Conservation (phyloP, 2,797 vertebrate genomes). For the Microhierax caerulescens region DNA sequence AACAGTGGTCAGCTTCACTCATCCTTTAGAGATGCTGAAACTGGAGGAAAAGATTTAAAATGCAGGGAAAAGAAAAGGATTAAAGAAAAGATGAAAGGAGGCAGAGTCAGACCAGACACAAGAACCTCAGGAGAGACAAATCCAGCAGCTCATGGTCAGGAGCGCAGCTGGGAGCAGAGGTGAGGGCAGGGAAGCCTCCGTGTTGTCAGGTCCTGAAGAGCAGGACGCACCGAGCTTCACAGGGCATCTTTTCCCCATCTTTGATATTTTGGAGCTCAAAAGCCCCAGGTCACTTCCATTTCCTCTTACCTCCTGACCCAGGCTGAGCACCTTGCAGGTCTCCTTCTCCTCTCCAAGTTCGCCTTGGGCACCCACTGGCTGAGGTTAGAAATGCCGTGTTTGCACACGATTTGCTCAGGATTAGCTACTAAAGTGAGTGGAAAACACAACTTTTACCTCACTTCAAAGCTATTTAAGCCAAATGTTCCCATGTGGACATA, state of each 20-base stretch:
- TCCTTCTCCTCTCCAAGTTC: neutral
- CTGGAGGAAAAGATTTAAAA: neutral
- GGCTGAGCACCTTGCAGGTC: neutral
- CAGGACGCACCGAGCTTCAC: rapidly evolving
- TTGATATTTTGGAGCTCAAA: rapidly evolving
- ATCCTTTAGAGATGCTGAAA: neutral
- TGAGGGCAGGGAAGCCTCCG: neutral
- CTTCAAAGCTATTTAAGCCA: neutral
- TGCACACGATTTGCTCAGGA: neutral
- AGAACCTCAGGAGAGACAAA: neutral
- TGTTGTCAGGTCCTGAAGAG: neutral
- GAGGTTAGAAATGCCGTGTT: neutral
- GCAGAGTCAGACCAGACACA: neutral
- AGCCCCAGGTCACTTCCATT: rapidly evolving
- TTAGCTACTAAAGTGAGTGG: neutral
- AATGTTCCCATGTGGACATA: neutral
- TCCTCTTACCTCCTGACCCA: neutral
- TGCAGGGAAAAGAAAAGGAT: neutral
- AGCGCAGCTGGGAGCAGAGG: rapidly evolving
- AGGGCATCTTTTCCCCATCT: neutral
- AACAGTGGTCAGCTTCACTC: neutral
- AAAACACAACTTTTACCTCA: neutral
- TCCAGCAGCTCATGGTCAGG: neutral
- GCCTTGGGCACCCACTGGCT: neutral
- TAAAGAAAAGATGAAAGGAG: neutral